These are phyloP conservation scores for Tachyglossus aculeatus DNA, from an alignment of 2,797 vertebrate genomes.

Conservation along the genomic window DNA sequence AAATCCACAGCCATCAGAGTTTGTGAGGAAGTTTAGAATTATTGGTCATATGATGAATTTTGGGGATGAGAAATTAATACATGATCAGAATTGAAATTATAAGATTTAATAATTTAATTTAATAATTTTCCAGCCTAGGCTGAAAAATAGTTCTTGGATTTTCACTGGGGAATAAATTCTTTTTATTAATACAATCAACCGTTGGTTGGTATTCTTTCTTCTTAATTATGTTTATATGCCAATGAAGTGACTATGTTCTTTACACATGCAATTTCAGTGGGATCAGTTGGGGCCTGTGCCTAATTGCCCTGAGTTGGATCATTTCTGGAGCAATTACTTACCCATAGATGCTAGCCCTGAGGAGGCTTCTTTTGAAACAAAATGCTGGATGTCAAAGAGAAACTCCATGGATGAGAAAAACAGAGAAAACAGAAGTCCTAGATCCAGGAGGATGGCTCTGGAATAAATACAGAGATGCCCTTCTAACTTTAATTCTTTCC, in stretches of 20 bases:
- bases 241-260: constrained; percentile 21
- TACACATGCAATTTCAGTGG: constrained; percentile 28
- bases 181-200: constrained; percentile 57
- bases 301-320: constrained; percentile 22
- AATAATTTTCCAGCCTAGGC: too few relatives aligned
- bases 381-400: too few relatives aligned
- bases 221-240: constrained; percentile 46
- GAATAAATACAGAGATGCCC: too few relatives aligned
- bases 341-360: not conserved
- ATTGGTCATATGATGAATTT: constrained; percentile 19
- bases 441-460: too few relatives aligned
- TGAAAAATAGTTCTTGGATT: constrained; percentile 44
- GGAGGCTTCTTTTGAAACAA: not conserved
- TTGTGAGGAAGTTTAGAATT: constrained; percentile 14
- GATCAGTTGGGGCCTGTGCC: constrained; percentile 24
- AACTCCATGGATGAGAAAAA: too few relatives aligned
- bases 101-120: constrained; percentile 22
- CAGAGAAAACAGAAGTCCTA: not conserved
- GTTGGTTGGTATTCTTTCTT: constrained; percentile 33
- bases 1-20: constrained; percentile 16
- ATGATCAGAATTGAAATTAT: constrained; percentile 52
- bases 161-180: constrained; percentile 34
- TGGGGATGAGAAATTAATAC: constrained; percentile 45
- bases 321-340: constrained; percentile 38
- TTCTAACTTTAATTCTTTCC: too few relatives aligned